A percentile compares a stretch with the other conserved stretches of the same genome.
Evolutionary conservation across 1,140 invertebrate species (phyloP).

Genomic region (Goniozus legneri): DNA sequence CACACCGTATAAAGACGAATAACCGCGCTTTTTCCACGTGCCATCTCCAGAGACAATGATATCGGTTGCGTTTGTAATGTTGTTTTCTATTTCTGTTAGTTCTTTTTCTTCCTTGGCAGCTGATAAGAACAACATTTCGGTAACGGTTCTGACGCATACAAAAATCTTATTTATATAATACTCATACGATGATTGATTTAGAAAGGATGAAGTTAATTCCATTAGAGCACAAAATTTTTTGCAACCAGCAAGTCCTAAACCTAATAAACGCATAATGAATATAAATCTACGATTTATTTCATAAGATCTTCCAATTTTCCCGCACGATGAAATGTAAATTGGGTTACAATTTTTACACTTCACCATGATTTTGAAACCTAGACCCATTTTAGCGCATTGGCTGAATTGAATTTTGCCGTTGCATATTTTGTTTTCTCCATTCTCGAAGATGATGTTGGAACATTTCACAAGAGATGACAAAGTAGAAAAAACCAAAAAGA

Average conservation of each 20-base stretch:
- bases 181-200: background rate
- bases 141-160: background rate
- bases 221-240: background rate
- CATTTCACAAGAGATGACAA: constrained; percentile 19
- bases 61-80: background rate
- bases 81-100: background rate
- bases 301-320: background rate
- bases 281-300: background rate
- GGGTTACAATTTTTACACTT: constrained; percentile 24
- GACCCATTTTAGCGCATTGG: constrained; percentile 18
- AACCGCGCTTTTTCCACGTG: background rate
- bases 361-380: constrained; percentile 25
- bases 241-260: background rate
- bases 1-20: background rate
- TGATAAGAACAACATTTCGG: background rate
- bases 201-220: background rate
- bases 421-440: constrained; percentile 23
- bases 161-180: background rate
- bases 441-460: constrained; percentile 20
- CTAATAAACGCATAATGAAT: background rate
- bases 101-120: background rate
- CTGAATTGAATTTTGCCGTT: constrained; percentile 25
- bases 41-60: background rate
- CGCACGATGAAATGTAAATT: constrained; percentile 22
- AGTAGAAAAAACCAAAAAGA: constrained; percentile 13